phyloP scores from a whole-genome alignment of 2,797 vertebrate genomes.

The Gastrophryne carolinensis region DNA sequence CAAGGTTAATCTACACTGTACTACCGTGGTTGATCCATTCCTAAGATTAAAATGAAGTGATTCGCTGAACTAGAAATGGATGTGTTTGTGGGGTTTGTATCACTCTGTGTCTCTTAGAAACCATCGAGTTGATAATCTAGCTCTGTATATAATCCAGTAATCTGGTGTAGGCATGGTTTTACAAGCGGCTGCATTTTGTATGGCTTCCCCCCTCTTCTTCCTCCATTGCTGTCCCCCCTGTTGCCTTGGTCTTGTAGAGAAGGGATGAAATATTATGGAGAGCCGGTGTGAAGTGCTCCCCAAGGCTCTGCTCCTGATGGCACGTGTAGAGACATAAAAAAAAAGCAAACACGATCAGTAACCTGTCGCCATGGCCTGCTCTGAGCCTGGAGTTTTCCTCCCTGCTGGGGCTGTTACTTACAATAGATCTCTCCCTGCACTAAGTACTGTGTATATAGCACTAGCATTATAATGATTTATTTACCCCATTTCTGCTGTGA shows the following conservation, averaged over 20 bases:
- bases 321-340: slow-evolving; percentile 67
- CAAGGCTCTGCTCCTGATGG: slow-evolving; percentile 67
- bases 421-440: slow-evolving; percentile 75
- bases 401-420: slow-evolving; percentile 74
- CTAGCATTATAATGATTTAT: slow-evolving; percentile 96
- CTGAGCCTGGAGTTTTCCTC: slow-evolving; percentile 66
- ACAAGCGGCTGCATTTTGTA: slow-evolving; percentile 7
- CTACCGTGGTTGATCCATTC: too few relatives aligned
- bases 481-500: slow-evolving; percentile 74
- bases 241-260: slow-evolving; percentile 61
- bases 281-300: slow-evolving; percentile 62
- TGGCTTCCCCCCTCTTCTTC: slow-evolving; percentile 9
- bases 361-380: slow-evolving; percentile 78
- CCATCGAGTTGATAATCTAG: too few relatives aligned
- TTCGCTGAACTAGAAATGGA: too few relatives aligned
- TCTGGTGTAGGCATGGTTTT: slow-evolving; percentile 13
- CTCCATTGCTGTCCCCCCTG: not conserved
- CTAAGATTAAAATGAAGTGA: too few relatives aligned
- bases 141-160: slow-evolving; percentile 19
- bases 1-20: too few relatives aligned
- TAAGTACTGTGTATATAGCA: slow-evolving; percentile 85
- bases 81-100: too few relatives aligned
- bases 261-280: slow-evolving; percentile 71
- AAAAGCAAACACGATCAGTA: slow-evolving; percentile 89
- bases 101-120: too few relatives aligned